Evolutionary conservation across 2,888 invertebrate species (phyloP), one percentile per base, ranked within the genome.

Genomic region (Lasioglossum malachurum): DNA sequence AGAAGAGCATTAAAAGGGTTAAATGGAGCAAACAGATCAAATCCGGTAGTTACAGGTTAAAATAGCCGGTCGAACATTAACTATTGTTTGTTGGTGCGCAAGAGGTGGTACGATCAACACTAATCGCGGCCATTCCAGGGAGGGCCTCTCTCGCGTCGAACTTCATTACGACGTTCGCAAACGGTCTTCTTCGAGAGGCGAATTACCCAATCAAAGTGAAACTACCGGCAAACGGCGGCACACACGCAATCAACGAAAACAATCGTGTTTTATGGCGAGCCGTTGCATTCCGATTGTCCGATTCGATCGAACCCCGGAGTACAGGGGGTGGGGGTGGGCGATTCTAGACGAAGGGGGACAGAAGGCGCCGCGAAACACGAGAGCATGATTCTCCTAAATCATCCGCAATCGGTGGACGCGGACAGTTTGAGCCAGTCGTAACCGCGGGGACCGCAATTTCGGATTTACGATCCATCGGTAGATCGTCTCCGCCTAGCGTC

Each of bases 381-480:
- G 19, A 23, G 16, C n/a, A 3, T 14, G 57, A 27, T 38, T 23
- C 16, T 41, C 8, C 14, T 75, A 80, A 77, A 80, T 84, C 86
- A 80, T 71, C 27, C 12, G 69, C 73, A 75, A 80, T 75, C 69
- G 77, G 75, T 80, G n/a, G 60, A 44, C 7, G 44, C 57, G n/a
- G 67, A 35, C 60, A 23, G 5, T 73, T 41, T 46, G 44, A 12
- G 19, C n/a, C 27, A 60, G 27, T 49, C 49, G 44, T n/a, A 77
- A 72, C 57, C 71, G 31, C 14, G 67, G 27, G 46, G 57, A 67
- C 75, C 74, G 69, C 64, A 64, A 76, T 77, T 57, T 57, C 44
- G 23, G 46, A 79, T 83, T 86, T 80, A 84, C 74, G 77, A 74
- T 19, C 35, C 35, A 64, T 79, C 71, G 78, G 78, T 64, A 8